Evolutionary conservation across 2,888 invertebrate species (phyloP).

Genomic region (Colostygia pectinataria): DNA sequence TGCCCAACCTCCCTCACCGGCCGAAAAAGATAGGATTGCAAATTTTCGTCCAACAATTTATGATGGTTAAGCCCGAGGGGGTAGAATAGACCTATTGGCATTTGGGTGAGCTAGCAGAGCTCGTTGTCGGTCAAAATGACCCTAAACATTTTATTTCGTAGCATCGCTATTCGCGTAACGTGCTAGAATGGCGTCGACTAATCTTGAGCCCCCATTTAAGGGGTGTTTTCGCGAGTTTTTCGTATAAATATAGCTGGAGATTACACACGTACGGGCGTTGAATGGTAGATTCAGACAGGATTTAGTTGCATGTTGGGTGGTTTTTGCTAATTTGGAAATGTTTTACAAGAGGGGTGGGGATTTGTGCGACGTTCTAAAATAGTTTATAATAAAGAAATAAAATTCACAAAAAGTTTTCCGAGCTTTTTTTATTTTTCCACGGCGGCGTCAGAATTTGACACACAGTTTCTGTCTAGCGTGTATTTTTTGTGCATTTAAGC

Average conservation of each 20-base stretch:
- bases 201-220: slow-evolving; percentile 74
- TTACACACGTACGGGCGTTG: slow-evolving; percentile 52
- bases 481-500: too few relatives aligned
- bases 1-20: slow-evolving; percentile 70
- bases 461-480: neutral
- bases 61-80: slow-evolving; percentile 72
- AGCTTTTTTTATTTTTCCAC: too few relatives aligned
- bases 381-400: neutral
- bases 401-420: neutral
- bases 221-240: slow-evolving; percentile 71
- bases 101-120: slow-evolving; percentile 73
- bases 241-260: slow-evolving; percentile 66
- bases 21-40: slow-evolving; percentile 80
- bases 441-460: neutral
- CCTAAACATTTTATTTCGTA: slow-evolving; percentile 82
- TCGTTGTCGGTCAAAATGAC: slow-evolving; percentile 78
- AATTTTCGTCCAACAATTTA: slow-evolving; percentile 82
- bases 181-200: slow-evolving; percentile 70
- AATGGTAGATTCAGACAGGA: slow-evolving; percentile 28
- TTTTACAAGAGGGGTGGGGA: slow-evolving; percentile 18
- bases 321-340: slow-evolving; percentile 31
- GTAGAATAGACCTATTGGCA: slow-evolving; percentile 77
- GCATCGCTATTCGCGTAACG: slow-evolving; percentile 74
- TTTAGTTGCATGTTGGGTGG: slow-evolving; percentile 30
- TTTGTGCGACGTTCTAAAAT: slow-evolving; percentile 3